Conservation (phyloP, 37 sponge, comb jelly and placozoan genomes). For the Oopsacas minuta region DNA sequence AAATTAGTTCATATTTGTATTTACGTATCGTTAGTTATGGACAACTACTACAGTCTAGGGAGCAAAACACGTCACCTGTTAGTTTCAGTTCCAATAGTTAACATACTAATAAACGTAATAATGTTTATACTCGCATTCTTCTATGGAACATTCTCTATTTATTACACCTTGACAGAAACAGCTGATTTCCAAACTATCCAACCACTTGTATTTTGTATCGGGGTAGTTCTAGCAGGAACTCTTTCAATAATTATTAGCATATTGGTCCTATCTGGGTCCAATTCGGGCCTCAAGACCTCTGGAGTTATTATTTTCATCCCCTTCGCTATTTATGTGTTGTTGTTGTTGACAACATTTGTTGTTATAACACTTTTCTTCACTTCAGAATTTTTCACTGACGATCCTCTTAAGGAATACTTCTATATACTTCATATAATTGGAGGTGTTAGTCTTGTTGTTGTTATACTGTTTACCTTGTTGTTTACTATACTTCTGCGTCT, state of each 20-base stretch:
- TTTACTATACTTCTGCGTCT: neutral
- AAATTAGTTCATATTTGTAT: no score
- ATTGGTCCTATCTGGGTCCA: neutral
- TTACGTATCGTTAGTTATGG: no score
- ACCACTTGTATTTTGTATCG: neutral
- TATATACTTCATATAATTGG: neutral
- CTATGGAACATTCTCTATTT: neutral
- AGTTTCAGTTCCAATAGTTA: neutral
- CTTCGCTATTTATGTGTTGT: neutral
- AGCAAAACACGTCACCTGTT: neutral
- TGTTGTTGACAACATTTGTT: neutral
- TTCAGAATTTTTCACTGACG: neutral
- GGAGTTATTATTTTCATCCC: neutral
- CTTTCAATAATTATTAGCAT: neutral
- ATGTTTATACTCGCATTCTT: neutral
- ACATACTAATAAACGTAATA: neutral
- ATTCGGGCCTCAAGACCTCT: neutral
- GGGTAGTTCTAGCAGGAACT: neutral
- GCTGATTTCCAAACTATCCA: neutral
- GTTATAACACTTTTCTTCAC: neutral
- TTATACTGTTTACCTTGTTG: neutral
- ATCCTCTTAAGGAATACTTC: neutral
- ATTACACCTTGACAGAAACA: neutral
- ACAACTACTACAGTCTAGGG: no score
- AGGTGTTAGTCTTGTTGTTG: neutral